Base-by-base conservation (phyloP, 2,113 vertebrate species). In the Bostrychus sinensis region DNA sequence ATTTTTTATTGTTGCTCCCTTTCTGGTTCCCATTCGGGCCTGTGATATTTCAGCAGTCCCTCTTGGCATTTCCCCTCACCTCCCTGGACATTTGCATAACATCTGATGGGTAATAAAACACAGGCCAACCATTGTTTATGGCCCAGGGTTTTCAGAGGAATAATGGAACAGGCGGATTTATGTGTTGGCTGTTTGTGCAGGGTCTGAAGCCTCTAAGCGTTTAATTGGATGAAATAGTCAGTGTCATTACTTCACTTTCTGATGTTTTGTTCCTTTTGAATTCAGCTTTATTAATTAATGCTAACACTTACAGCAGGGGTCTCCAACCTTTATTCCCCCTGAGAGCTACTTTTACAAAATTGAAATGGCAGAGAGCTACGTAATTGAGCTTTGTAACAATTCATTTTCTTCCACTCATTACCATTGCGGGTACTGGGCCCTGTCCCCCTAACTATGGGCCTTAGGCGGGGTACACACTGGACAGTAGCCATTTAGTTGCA, bases 71-170 rank as follows among this genome's bases (percentile, higher is more conserved):
- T 19, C n/a, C 37, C 30, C 8, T 56, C 12, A 32, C 26, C 43
- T 41, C 38, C 48, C 45, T 12, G 13, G 36, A 14, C 25, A 62
- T 82, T 74, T 75, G 30, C 66, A 82, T 79, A 66, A 51, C n/a
- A 34, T 63, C 19, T 53, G 56, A 43, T 58, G 41, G 60, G 28
- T 12, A 25, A 46, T 25, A 53, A 17, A 50, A 25, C 37, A 48
- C 30, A 5, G 26, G 8, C 20, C 25, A 3, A 16, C 12, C 54
- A 55, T 20, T 43, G 60, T 66, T 60, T 62, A 39, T 25, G 8
- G 22, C 30, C 10, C 41, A 22, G 46, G 42, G 34, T 57, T 32
- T 72, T 56, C 17, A 8, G 34, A 28, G 60, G 16, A 39, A 26
- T 59, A 20, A 51, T 16, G 28, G 36, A 55, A 38, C 9, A 14